A percentile compares a stretch with the other conserved stretches of the same genome.
These are phyloP conservation scores for Discoglossus pictus DNA, from an alignment of 2,797 vertebrate species.

Conservation along the genomic window DNA sequence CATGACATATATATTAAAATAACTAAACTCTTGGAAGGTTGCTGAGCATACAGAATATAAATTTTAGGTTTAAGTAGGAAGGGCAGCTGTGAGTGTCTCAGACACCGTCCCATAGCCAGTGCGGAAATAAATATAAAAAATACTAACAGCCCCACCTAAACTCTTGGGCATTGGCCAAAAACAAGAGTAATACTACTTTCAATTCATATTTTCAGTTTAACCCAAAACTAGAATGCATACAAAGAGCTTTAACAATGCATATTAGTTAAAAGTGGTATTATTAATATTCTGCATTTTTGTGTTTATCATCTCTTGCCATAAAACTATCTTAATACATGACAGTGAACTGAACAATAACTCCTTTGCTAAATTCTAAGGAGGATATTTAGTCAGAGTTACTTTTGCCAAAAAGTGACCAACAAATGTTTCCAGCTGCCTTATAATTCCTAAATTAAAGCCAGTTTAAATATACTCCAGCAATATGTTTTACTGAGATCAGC, in stretches of 20 bases:
- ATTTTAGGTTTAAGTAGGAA: too few species aligned
- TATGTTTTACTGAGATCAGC: slow-evolving; percentile 36
- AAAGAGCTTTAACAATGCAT: slow-evolving; percentile 1
- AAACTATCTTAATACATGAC: slow-evolving; percentile 53
- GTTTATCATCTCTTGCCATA: slow-evolving; percentile 53
- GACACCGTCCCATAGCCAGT: not conserved
- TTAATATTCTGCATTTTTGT: slow-evolving; percentile 27
- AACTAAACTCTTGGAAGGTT: too few species aligned
- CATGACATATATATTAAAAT: too few species aligned
- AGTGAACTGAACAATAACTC: slow-evolving; percentile 58
- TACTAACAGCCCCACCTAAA: slow-evolving; percentile 10
- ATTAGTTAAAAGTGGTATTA: too few species aligned
- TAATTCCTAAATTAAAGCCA: slow-evolving; percentile 53
- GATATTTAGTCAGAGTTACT: slow-evolving; percentile 54
- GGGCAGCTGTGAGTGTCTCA: slow-evolving; percentile 5
- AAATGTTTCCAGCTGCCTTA: slow-evolving; percentile 63
- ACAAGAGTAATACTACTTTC: not conserved
- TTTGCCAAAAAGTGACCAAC: slow-evolving; percentile 61
- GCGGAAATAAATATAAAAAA: slow-evolving; percentile 7
- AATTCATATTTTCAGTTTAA: slow-evolving; percentile 11
- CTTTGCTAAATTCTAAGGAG: slow-evolving; percentile 58
- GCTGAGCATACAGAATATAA: too few species aligned
- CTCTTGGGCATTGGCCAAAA: slow-evolving; percentile 25
- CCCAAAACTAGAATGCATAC: not conserved
- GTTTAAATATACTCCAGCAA: slow-evolving; percentile 42